Evolutionary conservation across 2,888 invertebrate species (phyloP).

Genomic region (Heliconius hortense): DNA sequence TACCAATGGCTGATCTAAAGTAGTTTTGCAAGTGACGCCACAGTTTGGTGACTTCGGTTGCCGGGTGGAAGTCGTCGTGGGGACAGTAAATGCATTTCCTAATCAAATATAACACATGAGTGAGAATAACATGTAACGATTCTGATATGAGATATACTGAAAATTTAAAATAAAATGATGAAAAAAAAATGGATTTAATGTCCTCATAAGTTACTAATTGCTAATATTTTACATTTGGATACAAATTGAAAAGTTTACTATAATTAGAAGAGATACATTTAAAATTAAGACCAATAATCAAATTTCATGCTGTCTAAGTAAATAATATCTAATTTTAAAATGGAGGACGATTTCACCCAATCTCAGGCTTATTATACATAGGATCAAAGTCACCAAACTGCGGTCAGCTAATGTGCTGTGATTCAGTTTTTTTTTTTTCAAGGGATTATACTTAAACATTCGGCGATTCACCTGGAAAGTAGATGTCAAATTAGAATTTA

Average conservation of each 20-base stretch:
- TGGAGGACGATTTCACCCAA: slow-evolving; percentile 50
- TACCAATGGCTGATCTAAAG: slow-evolving; percentile 60
- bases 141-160: neutral
- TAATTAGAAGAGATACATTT: slow-evolving; percentile 15
- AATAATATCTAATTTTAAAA: neutral
- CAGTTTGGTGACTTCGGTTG: slow-evolving; percentile 62
- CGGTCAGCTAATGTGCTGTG: slow-evolving; percentile 71
- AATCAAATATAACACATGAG: slow-evolving; percentile 2
- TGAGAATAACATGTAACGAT: no score
- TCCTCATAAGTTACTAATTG: slow-evolving; percentile 11
- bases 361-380: slow-evolving; percentile 48
- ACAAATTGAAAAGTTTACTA: slow-evolving; percentile 8
- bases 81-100: slow-evolving; percentile 26
- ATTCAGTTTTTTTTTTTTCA: slow-evolving; percentile 70
- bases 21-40: slow-evolving; percentile 74
- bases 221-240: slow-evolving; percentile 10
- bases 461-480: slow-evolving; percentile 81
- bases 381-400: slow-evolving; percentile 63
- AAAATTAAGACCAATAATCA: neutral
- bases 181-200: slow-evolving; percentile 17
- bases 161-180: neutral
- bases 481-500: slow-evolving; percentile 81
- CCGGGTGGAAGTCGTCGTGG: slow-evolving; percentile 51
- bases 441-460: slow-evolving; percentile 75
- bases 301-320: slow-evolving; percentile 7